Evolutionary conservation across 2,888 invertebrate species (phyloP).

Genomic region (Oxytorus armatus): DNA sequence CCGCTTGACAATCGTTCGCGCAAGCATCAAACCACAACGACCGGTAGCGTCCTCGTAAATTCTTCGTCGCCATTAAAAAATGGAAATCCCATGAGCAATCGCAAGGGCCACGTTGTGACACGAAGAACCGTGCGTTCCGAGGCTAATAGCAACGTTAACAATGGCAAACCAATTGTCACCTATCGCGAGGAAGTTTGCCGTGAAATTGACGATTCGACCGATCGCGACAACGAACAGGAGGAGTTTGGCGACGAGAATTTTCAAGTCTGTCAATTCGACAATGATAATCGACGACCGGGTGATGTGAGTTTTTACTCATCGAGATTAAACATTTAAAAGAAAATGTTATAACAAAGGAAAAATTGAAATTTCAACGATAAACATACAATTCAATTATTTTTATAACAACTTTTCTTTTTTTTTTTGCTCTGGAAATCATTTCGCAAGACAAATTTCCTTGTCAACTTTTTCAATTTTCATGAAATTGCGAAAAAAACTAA

Average conservation of each 20-base stretch:
- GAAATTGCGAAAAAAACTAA: neutral
- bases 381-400: no score
- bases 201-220: slow-evolving; percentile 82
- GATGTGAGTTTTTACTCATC: slow-evolving; percentile 49
- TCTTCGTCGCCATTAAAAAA: slow-evolving; percentile 77
- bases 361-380: no score
- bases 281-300: slow-evolving; percentile 70
- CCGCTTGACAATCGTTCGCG: slow-evolving; percentile 87
- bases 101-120: slow-evolving; percentile 79
- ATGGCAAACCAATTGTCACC: slow-evolving; percentile 82
- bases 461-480: neutral
- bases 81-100: slow-evolving; percentile 82
- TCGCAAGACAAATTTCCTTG: neutral
- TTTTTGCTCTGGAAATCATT: neutral
- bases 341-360: neutral
- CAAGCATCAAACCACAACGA: slow-evolving; percentile 74
- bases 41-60: slow-evolving; percentile 73
- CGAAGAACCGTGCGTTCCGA: slow-evolving; percentile 82
- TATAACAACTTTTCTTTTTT: no score
- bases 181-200: slow-evolving; percentile 82
- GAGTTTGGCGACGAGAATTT: slow-evolving; percentile 78
- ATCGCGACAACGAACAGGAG: slow-evolving; percentile 76
- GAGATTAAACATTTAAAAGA: no score
- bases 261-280: slow-evolving; percentile 72
- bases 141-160: slow-evolving; percentile 82